Conservation (phyloP, 2,888 invertebrate genomes). For the Tenthredo mesomela region DNA sequence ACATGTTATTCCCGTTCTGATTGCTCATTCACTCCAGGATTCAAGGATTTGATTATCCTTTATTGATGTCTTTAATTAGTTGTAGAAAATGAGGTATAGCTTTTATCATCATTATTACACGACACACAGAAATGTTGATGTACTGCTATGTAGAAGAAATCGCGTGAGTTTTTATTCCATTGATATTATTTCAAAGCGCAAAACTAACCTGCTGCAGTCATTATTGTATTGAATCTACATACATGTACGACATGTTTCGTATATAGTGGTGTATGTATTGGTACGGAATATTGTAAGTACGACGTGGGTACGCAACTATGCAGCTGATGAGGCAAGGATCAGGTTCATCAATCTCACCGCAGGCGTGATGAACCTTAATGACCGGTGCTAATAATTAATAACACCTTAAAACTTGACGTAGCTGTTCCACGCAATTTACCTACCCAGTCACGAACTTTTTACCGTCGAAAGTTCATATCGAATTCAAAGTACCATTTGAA, state of each 20-base stretch:
- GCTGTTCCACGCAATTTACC: not conserved
- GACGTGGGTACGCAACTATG: not conserved
- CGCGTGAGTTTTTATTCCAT: not conserved
- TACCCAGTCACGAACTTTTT: not conserved
- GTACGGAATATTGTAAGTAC: too few relatives aligned
- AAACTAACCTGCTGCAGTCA: too few relatives aligned
- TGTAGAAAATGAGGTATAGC: not conserved
- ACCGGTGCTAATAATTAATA: slow-evolving; percentile 53
- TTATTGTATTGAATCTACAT: too few relatives aligned
- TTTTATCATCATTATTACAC: not conserved
- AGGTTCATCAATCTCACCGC: slow-evolving; percentile 51
- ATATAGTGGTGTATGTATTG: too few relatives aligned
- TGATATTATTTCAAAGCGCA: too few relatives aligned
- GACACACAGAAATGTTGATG: not conserved
- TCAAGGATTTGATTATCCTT: not conserved
- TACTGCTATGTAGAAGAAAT: not conserved
- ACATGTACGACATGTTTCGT: too few relatives aligned
- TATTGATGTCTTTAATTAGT: not conserved
- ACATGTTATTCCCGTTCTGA: not conserved
- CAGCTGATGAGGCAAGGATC: slow-evolving; percentile 24
- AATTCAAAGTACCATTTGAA: not conserved
- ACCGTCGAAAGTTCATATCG: not conserved
- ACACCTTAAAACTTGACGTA: slow-evolving; percentile 12
- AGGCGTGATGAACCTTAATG: slow-evolving; percentile 51
- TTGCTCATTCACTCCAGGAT: not conserved